Percentiles rank a stretch among this genome's conserved stretches.
Conservation (phyloP, 2,888 invertebrate species). For the Apotomis capreana region DNA sequence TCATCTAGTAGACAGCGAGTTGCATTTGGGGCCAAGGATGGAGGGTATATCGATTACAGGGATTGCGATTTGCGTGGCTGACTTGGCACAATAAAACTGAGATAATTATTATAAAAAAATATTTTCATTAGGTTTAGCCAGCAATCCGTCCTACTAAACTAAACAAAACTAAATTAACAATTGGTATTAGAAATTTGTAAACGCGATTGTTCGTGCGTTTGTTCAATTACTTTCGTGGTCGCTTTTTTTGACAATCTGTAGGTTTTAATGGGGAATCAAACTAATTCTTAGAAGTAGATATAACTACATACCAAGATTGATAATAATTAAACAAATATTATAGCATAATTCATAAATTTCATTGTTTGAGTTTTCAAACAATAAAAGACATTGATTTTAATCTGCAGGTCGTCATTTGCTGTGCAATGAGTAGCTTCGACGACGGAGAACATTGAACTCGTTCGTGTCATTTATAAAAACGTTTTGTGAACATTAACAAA, state of each 20-base stretch:
- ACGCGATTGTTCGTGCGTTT: too few relatives aligned
- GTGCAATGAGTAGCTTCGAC: not conserved
- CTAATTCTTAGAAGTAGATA: too few relatives aligned
- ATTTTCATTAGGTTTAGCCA: not conserved
- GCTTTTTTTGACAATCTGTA: too few relatives aligned
- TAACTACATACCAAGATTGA: too few relatives aligned
- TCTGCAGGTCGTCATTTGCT: not conserved
- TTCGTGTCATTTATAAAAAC: slow-evolving; percentile 1
- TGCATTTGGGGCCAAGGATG: slow-evolving; percentile 76
- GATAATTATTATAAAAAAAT: slow-evolving; percentile 24
- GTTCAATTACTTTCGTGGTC: too few relatives aligned
- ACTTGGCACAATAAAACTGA: slow-evolving; percentile 47
- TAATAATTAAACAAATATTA: too few relatives aligned
- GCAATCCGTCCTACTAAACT: not conserved
- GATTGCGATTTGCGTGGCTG: slow-evolving; percentile 65
- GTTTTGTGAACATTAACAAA: not conserved
- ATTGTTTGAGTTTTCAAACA: too few relatives aligned
- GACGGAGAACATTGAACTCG: slow-evolving; percentile 8
- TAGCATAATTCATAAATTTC: too few relatives aligned
- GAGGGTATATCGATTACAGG: slow-evolving; percentile 71
- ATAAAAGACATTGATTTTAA: not conserved
- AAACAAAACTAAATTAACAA: too few relatives aligned
- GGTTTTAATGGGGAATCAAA: too few relatives aligned
- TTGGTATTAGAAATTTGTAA: too few relatives aligned
- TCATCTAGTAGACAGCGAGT: slow-evolving; percentile 63